phyloP scores from a whole-genome alignment of 2,888 invertebrate species.

The Cantharis rufa region DNA sequence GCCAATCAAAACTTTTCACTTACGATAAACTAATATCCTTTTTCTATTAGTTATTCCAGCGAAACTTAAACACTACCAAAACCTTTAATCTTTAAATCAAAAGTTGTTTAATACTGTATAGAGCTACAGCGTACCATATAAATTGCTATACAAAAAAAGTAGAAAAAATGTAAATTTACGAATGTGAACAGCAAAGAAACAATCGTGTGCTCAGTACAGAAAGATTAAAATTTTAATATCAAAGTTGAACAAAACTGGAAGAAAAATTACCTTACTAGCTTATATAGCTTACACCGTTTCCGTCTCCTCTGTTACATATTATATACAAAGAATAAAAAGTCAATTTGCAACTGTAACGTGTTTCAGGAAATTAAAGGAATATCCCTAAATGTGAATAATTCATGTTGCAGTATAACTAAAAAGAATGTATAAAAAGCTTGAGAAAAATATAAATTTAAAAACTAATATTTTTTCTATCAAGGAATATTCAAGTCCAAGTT shows the following conservation, averaged over 20 bases:
- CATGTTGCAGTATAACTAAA: background rate
- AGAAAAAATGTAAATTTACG: constrained; percentile 1
- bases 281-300: constrained; percentile 4
- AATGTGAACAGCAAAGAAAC: background rate
- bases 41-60: constrained; percentile 1
- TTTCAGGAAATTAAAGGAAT: constrained; percentile 5
- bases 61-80: background rate
- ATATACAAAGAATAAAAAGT: constrained; percentile 5
- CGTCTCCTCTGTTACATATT: constrained; percentile 2
- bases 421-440: background rate
- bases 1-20: constrained; percentile 20
- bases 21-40: constrained; percentile 6
- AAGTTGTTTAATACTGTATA: background rate
- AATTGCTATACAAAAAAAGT: background rate
- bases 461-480: background rate
- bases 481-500: background rate
- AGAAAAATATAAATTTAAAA: background rate
- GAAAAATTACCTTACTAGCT: constrained; percentile 15
- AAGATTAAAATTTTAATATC: constrained; percentile 22
- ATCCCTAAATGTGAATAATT: constrained; percentile 1
- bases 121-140: background rate
- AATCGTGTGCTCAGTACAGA: constrained; percentile 4
- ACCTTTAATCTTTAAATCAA: background rate
- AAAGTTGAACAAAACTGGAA: constrained; percentile 13
- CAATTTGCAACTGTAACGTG: constrained; percentile 4